These are phyloP conservation scores for Eilema depressum DNA, from an alignment of 2,888 invertebrate genomes.

Conservation along the genomic window DNA sequence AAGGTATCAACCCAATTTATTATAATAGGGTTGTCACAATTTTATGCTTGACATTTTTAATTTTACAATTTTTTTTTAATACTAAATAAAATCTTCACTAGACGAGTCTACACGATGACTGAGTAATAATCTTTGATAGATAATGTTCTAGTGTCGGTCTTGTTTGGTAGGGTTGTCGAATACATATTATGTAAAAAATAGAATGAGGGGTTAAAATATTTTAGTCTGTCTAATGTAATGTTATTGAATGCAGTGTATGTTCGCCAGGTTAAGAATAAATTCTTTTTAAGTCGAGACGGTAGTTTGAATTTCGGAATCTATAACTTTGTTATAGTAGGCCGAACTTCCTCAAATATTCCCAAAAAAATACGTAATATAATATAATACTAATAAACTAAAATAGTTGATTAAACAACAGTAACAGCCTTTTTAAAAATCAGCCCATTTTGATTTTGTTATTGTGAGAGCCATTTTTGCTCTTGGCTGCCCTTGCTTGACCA, in stretches of 20 bases:
- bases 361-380: background rate
- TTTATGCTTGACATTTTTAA: conserved; percentile 1
- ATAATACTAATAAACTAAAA: background rate
- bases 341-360: conserved; percentile 11
- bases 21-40: conserved; percentile 10
- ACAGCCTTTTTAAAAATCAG: background rate
- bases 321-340: conserved; percentile 25
- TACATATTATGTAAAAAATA: conserved; percentile 11
- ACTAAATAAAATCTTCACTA: background rate
- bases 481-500: background rate
- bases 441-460: background rate
- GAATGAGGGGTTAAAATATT: conserved; percentile 19
- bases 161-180: conserved; percentile 21
- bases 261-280: conserved; percentile 28
- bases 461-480: background rate
- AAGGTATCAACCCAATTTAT: no score
- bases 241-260: conserved; percentile 27
- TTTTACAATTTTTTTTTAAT: background rate
- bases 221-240: conserved; percentile 21
- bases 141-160: conserved; percentile 16
- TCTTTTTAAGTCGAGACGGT: conserved; percentile 24
- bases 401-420: background rate
- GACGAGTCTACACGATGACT: background rate
- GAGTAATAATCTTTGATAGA: background rate
- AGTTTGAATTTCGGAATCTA: conserved; percentile 27